Evolutionary conservation across 2,797 vertebrate genomes (phyloP).

Genomic region (Nasua narica): DNA sequence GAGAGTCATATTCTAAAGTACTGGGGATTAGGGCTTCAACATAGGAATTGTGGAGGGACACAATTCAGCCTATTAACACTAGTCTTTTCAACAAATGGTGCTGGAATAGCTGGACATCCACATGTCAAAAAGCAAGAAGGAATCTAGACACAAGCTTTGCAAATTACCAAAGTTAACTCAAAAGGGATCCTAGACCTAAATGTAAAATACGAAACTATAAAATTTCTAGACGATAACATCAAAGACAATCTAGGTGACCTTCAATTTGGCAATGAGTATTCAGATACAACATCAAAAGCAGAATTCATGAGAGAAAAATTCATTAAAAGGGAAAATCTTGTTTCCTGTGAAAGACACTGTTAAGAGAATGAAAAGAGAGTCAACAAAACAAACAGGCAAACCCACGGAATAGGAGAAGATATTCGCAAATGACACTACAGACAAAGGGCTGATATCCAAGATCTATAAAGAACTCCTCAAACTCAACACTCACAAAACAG

Average conservation of each 20-base stretch:
- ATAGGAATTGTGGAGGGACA: not conserved
- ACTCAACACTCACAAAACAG: not conserved
- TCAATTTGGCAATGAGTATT: not conserved
- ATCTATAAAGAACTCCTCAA: not conserved
- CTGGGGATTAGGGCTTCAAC: not conserved
- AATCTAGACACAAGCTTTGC: not conserved
- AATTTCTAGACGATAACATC: not conserved
- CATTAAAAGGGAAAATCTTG: not conserved
- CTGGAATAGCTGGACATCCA: not conserved
- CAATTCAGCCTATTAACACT: not conserved
- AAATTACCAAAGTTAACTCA: not conserved
- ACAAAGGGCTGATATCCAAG: not conserved
- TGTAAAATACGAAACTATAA: not conserved
- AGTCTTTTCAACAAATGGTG: not conserved
- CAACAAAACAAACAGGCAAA: too few species aligned
- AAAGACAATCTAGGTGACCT: not conserved
- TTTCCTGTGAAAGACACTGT: not conserved
- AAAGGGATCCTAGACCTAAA: not conserved
- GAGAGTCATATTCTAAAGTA: not conserved
- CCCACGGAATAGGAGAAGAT: too few species aligned
- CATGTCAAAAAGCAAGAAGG: not conserved
- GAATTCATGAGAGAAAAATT: not conserved
- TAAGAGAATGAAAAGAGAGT: not conserved
- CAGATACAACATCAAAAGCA: not conserved
- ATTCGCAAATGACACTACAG: too few species aligned